These are phyloP conservation scores for Thaleichthys pacificus DNA, from an alignment of 2,797 vertebrate species.

Conservation along the genomic window DNA sequence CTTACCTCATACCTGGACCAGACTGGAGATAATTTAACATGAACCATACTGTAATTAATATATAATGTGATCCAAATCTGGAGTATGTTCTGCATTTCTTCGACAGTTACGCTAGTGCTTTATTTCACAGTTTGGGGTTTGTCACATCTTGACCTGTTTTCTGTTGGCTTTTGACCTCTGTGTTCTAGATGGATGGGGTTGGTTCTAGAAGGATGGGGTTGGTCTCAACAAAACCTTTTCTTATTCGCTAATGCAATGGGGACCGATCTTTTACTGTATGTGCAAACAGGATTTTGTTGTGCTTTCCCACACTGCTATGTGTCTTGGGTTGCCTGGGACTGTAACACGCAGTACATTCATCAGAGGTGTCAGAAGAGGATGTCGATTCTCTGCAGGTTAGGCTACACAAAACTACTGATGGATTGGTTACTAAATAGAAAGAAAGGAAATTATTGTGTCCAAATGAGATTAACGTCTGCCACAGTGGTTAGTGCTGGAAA, in stretches of 20 bases:
- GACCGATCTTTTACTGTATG: neutral
- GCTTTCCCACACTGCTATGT: neutral
- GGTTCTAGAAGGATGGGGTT: neutral
- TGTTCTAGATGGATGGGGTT: neutral
- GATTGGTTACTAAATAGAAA: slow-evolving; percentile 7
- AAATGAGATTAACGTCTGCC: slow-evolving; percentile 42
- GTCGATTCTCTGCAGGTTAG: neutral
- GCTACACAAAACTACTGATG: neutral
- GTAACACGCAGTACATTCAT: neutral
- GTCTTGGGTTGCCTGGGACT: neutral
- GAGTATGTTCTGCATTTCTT: neutral
- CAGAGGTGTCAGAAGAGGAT: neutral
- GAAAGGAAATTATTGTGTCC: slow-evolving; percentile 5
- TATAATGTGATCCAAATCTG: neutral
- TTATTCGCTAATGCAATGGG: neutral
- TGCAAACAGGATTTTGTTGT: neutral
- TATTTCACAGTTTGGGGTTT: neutral
- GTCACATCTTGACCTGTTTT: neutral
- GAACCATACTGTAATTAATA: neutral
- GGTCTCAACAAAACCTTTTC: neutral
- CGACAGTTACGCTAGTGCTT: neutral
- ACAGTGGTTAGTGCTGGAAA: slow-evolving; percentile 45
- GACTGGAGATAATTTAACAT: neutral
- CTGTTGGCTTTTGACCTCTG: neutral
- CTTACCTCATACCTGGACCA: neutral